Evolutionary conservation across 2,797 vertebrate genomes (phyloP), one percentile per base, ranked within the genome.

Genomic region (Pangasius larnaudii): DNA sequence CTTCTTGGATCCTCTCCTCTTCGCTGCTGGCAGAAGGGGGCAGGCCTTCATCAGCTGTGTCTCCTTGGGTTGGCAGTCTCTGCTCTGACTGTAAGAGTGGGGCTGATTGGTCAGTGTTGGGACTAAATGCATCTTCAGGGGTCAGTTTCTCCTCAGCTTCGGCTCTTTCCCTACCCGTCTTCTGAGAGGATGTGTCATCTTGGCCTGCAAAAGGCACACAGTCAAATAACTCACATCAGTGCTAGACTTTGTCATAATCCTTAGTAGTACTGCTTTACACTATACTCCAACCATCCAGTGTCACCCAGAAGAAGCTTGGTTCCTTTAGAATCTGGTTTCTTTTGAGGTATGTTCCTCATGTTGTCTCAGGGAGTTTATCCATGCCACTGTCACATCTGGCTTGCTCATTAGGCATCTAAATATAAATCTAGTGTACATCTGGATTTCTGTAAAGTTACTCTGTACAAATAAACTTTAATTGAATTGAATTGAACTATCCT

Each of bases 51-150:
- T 96, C 95, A 14, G 89, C 93, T 3, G 90, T 93, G 65, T 95
- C 94, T 80, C 74, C 85, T 80, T 93, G 90, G 18, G 94, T 94
- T 1, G 94, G 91, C 85, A 94, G 89, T 88, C 93, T 96, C 94
- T 96, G 95, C 94, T 96, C 96, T 91, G 93, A 94, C 93, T 93
- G 94, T 92, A 96, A 94, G 91, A 96, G 95, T 5, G 94, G 95
- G 78, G 94, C 92, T 0, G 92, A 92, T 91, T 94, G 95, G 89
- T 95, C 94, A 0, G 93, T 94, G 84, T 94, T 95, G 67, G 95
- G 95, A 90, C 95, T 96, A 84, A 94, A 95, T 36, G 95, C 91
- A 86, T 96, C 95, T 80, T 96, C 95, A 53, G 93, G 94, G 19
- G 94, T 94, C 18, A 92, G 89, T 72, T 93, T 93, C 36, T 93